Evolutionary conservation across 2,888 invertebrate species (phyloP), one percentile per base, ranked within the genome.

Genomic region (Leptopterna dolabrata): DNA sequence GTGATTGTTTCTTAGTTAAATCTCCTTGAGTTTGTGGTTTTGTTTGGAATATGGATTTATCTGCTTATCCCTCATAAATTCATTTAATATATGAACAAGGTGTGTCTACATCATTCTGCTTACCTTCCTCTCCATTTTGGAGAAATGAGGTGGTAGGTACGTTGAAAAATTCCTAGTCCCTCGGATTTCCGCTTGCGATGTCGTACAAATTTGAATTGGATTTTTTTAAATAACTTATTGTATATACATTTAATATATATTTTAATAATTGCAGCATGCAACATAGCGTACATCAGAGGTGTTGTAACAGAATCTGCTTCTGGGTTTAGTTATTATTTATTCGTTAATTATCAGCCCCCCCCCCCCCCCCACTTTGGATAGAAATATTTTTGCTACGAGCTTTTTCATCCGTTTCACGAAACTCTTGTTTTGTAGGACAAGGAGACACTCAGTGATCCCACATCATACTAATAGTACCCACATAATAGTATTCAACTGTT

Each of bases 131-230:
- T 24, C 24, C 6, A 11, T 19, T 63, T 6, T 63, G 63, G 24
- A 63, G 63, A 63, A 63, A 27, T 63, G 63, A 63, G 63, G 63
- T 63, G 19, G n/a, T 63, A 63, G 19, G n/a, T 63, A 63, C 63
- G 63, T 63, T 63, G 19, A 73, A 73, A n/a, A 73, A 73, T 73
- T 73, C 73, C 73, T 73, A 73, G 73, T 73, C 73, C 63, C 41
- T 73, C 73, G 30, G 73, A 73, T 73, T 73, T 73, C 41, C 30
- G 36, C 41, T 73, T 73, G 36, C 73, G 30, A 73, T 63, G 24
- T 63, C 73, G 73, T 73, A 73, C 73, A 73, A 73, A 73, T 30
- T 73, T 73, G 73, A 73, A 27, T 63, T 63, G 19, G 63, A 55
- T 55, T 55, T 55, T 19, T 63, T 63, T 63, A 27, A 24, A 27